Base-by-base conservation (phyloP, 2,797 vertebrate species). In the Huso huso region DNA sequence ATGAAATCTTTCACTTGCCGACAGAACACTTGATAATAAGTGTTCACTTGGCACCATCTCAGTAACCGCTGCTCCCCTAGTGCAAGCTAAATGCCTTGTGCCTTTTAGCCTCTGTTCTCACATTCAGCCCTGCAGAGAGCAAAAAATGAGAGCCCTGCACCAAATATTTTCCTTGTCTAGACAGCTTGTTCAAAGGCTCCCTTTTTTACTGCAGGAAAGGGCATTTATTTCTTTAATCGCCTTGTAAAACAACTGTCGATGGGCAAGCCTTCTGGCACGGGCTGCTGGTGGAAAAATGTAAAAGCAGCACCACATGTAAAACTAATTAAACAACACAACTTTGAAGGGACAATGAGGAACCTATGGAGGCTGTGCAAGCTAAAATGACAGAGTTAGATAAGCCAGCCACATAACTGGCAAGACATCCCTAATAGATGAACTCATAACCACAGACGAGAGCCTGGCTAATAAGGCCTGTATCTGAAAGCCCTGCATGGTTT, bases 81-180 rank as follows among this genome's bases (percentile, higher is more conserved):
- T 37, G 37, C 37, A 37, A 37, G 37, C 37, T 37, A 37, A 37
- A 37, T 37, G 37, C 37, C 37, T 37, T 37, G 37, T 37, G 37
- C 37, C 37, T 37, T 18, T 37, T 37, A 37, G 37, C 37, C 37
- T 5, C 37, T 4, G 37, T 37, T 37, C 37, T 37, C 53, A 4
- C 9, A 7, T 23, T 18, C 12, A n/a, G 70, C 66, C 64, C 66
- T 71, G 66, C 58, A 69, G 59, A 51, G 68, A 71, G 68, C 60
- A 49, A 51, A 76, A 64, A 63, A 64, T 65, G 55, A 70, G 69
- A 75, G 60, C 37, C 49, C 50, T 57, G 73, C 73, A 76, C 69
- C 66, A 85, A 82, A 85, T 80, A 75, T 83, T 76, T 82, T 72
- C 66, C 77, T 78, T 57, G 82, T 78, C 78, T 83, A 89, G 82